These are phyloP conservation scores for Phrixothrix hirtus DNA, from an alignment of 2,888 invertebrate genomes.

Conservation along the genomic window DNA sequence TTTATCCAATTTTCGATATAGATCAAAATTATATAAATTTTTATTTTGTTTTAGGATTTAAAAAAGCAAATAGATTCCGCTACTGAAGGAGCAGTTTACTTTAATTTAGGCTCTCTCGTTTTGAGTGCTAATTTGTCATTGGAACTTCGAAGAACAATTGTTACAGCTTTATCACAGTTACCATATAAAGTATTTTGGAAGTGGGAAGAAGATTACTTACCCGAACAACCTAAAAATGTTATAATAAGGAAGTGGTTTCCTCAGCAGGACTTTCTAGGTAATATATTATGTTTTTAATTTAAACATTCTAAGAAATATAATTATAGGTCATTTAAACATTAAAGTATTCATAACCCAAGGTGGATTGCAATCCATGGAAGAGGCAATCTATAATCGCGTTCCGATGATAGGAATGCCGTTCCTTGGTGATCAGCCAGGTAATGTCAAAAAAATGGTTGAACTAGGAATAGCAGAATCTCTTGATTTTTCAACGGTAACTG, in stretches of 20 bases:
- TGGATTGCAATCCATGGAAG: constrained; percentile 56
- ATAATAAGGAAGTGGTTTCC: constrained; percentile 53
- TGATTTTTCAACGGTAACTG: too few species aligned
- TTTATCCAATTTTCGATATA: too few species aligned
- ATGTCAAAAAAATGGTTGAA: constrained; percentile 28
- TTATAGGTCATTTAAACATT: constrained; percentile 52
- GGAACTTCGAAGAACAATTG: constrained; percentile 42
- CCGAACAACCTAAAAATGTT: constrained; percentile 53
- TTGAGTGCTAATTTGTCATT: constrained; percentile 46
- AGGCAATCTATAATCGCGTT: constrained; percentile 52
- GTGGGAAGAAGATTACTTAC: constrained; percentile 53
- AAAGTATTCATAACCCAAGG: constrained; percentile 58
- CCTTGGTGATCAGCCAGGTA: constrained; percentile 46
- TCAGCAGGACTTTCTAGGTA: constrained; percentile 51
- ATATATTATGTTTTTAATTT: too few species aligned
- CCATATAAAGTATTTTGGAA: constrained; percentile 56
- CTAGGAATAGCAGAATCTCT: too few species aligned
- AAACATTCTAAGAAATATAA: too few species aligned
- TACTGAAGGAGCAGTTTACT: constrained; percentile 37
- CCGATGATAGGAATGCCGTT: constrained; percentile 55
- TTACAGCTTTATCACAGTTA: constrained; percentile 48
- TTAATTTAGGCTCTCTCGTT: constrained; percentile 55
- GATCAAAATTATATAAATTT: too few species aligned
- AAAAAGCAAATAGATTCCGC: background rate
- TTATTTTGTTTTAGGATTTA: too few species aligned